These are phyloP conservation scores for Oryzias melastigma DNA, from an alignment of 2,113 vertebrate species.

Conservation along the genomic window DNA sequence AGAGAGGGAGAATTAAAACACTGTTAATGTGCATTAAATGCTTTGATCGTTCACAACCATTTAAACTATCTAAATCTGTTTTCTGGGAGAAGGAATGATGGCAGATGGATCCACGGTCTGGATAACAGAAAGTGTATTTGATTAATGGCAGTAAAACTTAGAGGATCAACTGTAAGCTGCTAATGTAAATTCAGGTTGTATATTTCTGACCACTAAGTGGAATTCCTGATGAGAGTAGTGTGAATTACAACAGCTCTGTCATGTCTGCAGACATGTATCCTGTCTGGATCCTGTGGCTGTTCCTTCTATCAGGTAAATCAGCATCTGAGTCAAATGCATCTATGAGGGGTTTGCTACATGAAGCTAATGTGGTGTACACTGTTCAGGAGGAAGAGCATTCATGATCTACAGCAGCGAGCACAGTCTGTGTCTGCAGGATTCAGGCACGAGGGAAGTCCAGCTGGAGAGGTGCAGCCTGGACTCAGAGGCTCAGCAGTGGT, in stretches of 20 bases:
- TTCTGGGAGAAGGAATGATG: too few species aligned
- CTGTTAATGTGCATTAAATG: too few species aligned
- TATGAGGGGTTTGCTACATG: background rate
- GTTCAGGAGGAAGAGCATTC: constrained; percentile 59
- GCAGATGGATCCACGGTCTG: too few species aligned
- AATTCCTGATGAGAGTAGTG: background rate
- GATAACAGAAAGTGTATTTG: too few species aligned
- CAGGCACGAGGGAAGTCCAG: constrained; percentile 33
- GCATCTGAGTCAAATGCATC: background rate
- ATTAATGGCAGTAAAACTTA: background rate
- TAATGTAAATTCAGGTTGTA: background rate
- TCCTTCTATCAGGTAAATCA: constrained; percentile 65
- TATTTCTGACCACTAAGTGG: background rate
- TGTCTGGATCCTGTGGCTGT: constrained; percentile 51
- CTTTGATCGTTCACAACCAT: too few species aligned
- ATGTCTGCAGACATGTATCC: constrained; percentile 54
- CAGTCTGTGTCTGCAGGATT: constrained; percentile 70
- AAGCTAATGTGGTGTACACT: background rate
- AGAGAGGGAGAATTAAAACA: too few species aligned
- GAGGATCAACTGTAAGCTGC: background rate
- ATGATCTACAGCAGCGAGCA: constrained; percentile 62
- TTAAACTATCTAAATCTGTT: too few species aligned
- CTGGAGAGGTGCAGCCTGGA: constrained; percentile 62
- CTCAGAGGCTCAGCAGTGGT: constrained; percentile 71
- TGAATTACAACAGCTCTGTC: background rate